Evolutionary conservation across 1,140 invertebrate species (phyloP).

Genomic region (Sinonovacula constricta): DNA sequence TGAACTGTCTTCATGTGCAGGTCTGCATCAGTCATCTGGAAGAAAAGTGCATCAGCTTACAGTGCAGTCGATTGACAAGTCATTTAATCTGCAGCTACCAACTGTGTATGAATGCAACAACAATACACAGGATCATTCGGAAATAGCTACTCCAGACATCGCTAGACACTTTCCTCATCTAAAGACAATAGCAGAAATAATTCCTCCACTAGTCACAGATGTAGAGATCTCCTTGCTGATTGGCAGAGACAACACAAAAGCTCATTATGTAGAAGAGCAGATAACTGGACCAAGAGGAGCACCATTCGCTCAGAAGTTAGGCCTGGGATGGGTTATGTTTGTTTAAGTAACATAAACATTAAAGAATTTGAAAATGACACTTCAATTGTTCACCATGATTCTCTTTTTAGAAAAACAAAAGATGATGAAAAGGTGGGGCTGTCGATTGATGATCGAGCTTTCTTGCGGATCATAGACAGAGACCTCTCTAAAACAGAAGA

Average conservation of each 20-base stretch:
- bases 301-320: not conserved
- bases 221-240: conserved; percentile 27
- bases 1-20: conserved; percentile 10
- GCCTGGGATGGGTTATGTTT: not conserved
- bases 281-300: conserved; percentile 12
- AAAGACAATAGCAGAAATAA: not conserved
- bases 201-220: not conserved
- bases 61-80: not conserved
- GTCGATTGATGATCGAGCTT: no score
- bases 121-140: not conserved
- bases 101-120: not conserved
- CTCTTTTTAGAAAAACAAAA: no score
- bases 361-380: no score
- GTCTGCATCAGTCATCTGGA: not conserved
- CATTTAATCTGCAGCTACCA: not conserved
- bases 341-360: no score
- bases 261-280: conserved; percentile 34
- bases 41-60: not conserved
- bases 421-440: no score
- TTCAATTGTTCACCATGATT: no score
- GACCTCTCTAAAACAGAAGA: no score
- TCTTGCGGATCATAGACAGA: no score
- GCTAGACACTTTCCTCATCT: conserved; percentile 16
- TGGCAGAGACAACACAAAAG: conserved; percentile 24
- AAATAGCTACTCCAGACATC: not conserved